Percentiles rank a stretch among this genome's conserved stretches.
Evolutionary conservation across 2,888 invertebrate genomes (phyloP).

Genomic region (Hyalella azteca): DNA sequence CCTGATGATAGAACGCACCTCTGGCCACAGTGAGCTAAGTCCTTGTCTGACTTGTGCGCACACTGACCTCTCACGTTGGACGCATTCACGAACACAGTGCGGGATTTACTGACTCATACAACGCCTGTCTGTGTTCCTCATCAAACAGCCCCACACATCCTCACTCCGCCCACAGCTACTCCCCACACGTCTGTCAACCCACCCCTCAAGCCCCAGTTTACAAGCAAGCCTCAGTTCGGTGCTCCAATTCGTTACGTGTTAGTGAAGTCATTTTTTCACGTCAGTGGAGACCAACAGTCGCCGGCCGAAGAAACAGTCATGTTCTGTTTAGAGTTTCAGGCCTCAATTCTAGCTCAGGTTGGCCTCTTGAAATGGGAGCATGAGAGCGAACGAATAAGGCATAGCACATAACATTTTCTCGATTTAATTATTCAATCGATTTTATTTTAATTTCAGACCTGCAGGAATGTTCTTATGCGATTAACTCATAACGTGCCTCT

Average conservation of each 20-base stretch:
- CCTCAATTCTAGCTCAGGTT: too few species aligned
- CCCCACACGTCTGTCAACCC: neutral
- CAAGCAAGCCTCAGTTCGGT: constrained; percentile 1
- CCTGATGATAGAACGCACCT: too few species aligned
- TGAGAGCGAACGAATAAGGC: too few species aligned
- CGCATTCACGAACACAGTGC: neutral
- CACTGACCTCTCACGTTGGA: constrained; percentile 3
- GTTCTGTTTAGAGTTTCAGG: neutral
- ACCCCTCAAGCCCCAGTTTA: neutral
- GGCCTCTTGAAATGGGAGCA: too few species aligned
- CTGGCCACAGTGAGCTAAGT: too few species aligned
- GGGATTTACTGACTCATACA: constrained; percentile 32
- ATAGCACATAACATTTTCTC: too few species aligned
- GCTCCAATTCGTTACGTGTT: neutral
- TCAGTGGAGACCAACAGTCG: neutral
- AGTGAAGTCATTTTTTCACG: neutral
- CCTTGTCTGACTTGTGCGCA: too few species aligned
- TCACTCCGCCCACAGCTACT: constrained; percentile 7
- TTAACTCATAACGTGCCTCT: too few species aligned
- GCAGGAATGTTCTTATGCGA: too few species aligned
- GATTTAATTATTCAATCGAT: too few species aligned
- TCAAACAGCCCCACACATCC: constrained; percentile 37
- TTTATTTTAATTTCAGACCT: too few species aligned
- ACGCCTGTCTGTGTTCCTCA: constrained; percentile 38
- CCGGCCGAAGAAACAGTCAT: neutral